phyloP scores from a whole-genome alignment of 92 coral and sea anemone genomes.

The Parazoanthus darwini region DNA sequence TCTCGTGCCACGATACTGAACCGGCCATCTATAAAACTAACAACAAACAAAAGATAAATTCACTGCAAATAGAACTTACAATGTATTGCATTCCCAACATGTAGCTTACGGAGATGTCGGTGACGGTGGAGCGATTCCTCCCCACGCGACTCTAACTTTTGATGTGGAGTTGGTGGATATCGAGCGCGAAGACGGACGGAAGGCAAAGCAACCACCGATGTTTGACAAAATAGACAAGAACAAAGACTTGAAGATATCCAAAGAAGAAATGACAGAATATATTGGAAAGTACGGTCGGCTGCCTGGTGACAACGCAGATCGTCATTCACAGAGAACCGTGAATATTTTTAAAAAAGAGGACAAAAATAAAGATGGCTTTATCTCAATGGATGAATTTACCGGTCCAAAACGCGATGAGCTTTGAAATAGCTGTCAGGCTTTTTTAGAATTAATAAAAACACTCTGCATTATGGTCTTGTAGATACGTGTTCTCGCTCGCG shows the following conservation, averaged over 20 bases:
- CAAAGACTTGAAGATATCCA: conserved; percentile 31
- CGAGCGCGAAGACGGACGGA: conserved; percentile 22
- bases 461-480: too few species aligned
- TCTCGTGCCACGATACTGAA: too few species aligned
- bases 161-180: conserved; percentile 28
- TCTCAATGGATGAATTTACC: conserved; percentile 21
- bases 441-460: too few species aligned
- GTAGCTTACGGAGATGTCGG: conserved; percentile 38
- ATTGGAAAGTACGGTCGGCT: conserved; percentile 12
- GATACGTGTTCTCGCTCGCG: too few species aligned
- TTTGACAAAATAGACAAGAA: conserved; percentile 22
- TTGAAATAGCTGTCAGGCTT: background rate
- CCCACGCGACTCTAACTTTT: conserved; percentile 27
- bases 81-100: background rate
- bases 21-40: too few species aligned
- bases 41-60: background rate
- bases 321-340: background rate
- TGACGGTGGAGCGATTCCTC: conserved; percentile 38
- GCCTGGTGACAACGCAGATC: conserved; percentile 15
- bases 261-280: conserved; percentile 25
- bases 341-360: conserved; percentile 31
- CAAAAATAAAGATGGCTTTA: conserved; percentile 29
- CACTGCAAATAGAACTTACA: background rate
- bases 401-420: conserved; percentile 17
- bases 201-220: background rate